Evolutionary conservation across 1,140 invertebrate genomes (phyloP), one percentile per base, ranked within the genome.

Genomic region (Drosophila bifasciata): DNA sequence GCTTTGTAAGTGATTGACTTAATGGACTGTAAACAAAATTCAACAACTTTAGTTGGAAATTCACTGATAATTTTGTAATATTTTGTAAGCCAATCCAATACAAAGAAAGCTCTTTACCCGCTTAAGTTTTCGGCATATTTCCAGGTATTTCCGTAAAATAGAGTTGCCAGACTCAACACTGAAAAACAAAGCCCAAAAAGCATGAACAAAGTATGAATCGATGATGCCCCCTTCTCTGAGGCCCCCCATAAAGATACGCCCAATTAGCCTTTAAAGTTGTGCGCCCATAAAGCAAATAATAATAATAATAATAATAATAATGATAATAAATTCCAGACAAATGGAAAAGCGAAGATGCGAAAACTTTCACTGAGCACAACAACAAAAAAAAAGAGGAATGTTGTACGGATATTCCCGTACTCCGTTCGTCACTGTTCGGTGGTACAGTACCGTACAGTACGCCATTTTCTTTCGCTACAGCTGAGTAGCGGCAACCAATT

Each of bases 401-500:
- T 17, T 57, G n/a, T n/a, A n/a, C n/a, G n/a, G n/a, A n/a, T n/a
- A n/a, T n/a, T n/a, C n/a, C n/a, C n/a, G n/a, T n/a, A n/a, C n/a
- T n/a, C n/a, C n/a, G n/a, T 73, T 73, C 44, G 32, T 45, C 40
- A 40, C 58, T 36, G 32, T 36, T 36, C 32, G 23, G 23, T 6
- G 6, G 0, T 21, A 21, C 19, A n/a, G n/a, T n/a, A n/a, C n/a
- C n/a, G 19, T 21, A 3, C 3, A 21, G 19, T 21, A 3, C 23
- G 32, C 32, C 32, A 11, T 36, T 36, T 36, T 36, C 32, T 36
- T 36, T 36, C 32, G 13, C 32, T 36, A 11, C 32, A 36, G 32
- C 8, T 73, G 39, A 51, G 70, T 55, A 73, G 70, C 70, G 69
- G 46, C 59, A 73, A 74, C 70, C 70, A 73, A 73, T 73, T 64